Evolutionary conservation across 2,888 invertebrate genomes (phyloP), one percentile per base, ranked within the genome.

Genomic region (Cryptophagus acutangulus): DNA sequence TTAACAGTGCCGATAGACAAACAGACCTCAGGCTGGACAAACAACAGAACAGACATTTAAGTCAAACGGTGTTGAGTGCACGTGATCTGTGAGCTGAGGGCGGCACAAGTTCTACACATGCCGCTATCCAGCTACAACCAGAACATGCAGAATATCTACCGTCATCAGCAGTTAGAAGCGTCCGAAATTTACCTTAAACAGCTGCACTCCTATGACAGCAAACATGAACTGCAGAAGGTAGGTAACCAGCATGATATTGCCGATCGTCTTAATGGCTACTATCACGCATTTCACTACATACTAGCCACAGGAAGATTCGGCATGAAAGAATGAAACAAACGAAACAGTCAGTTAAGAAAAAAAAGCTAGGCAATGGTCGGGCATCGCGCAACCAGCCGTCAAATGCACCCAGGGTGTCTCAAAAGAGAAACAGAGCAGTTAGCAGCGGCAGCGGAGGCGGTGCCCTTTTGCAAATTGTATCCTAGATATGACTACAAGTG

Each of bases 141-240:
- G 55, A 57, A 61, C 64, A 63, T 64, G 64, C 63, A 64, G 59
- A 31, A 31, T 31, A 58, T 64, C 64, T 66, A 67, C 62, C 59
- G 55, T 59, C 55, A 55, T 33, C 59, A 61, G 62, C 62, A 63
- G 66, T 62, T 58, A 59, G 50, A 61, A 59, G 59, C 60, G 55
- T 50, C n/a, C 55, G 58, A 62, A 59, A 71, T 77, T 82, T 82
- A 91, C 91, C 87, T 99, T 97, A 81, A 99, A 99, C 64, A 99
- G 85, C 79, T 99, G 97, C 73, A 99, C 97, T 78, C 97, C 97
- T 75, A 99, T 97, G 74, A 96, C 96, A 77, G 97, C 96, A 76
- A 99, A 99, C 96, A 99, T 97, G 83, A 99, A 99, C 84, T 96
- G 92, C 74, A 99, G 90, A 73, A 99, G 89, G 81, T 94, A 94